Evolutionary conservation across 2,113 vertebrate genomes (phyloP).

Genomic region (Zonotrichia leucophrys): DNA sequence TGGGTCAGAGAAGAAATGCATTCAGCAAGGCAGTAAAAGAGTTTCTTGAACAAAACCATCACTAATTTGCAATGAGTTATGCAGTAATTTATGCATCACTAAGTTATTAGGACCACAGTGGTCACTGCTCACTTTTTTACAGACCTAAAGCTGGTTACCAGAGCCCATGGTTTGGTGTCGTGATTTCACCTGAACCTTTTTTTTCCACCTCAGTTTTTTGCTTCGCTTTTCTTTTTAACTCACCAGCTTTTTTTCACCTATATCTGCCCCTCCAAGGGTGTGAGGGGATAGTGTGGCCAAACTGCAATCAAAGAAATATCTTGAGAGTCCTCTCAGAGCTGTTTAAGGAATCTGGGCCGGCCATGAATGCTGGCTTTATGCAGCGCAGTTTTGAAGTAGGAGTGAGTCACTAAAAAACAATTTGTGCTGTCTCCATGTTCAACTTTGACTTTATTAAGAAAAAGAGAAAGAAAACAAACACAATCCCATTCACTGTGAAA

Average conservation of each 20-base stretch:
- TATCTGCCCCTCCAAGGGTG: background rate
- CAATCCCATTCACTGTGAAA: background rate
- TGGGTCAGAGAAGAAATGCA: background rate
- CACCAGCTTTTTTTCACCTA: background rate
- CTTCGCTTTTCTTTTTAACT: background rate
- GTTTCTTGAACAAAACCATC: background rate
- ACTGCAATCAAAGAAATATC: conserved; percentile 50
- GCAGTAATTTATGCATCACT: background rate
- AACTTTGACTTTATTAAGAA: conserved; percentile 58
- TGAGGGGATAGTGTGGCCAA: background rate
- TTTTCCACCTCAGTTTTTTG: background rate
- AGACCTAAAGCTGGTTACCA: background rate
- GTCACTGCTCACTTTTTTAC: background rate
- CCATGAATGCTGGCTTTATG: conserved; percentile 54
- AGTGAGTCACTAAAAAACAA: conserved; percentile 69
- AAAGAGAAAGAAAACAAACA: conserved; percentile 55
- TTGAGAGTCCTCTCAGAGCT: conserved; percentile 41
- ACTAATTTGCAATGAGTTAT: background rate
- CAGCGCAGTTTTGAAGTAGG: conserved; percentile 31
- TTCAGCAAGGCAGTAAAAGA: background rate
- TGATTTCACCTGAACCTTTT: background rate
- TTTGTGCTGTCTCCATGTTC: conserved; percentile 35
- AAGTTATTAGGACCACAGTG: background rate
- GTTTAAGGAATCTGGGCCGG: background rate
- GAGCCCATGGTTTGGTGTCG: background rate